Evolutionary conservation across 2,888 invertebrate species (phyloP), one percentile per base, ranked within the genome.

Genomic region (Deilephila porcellus): DNA sequence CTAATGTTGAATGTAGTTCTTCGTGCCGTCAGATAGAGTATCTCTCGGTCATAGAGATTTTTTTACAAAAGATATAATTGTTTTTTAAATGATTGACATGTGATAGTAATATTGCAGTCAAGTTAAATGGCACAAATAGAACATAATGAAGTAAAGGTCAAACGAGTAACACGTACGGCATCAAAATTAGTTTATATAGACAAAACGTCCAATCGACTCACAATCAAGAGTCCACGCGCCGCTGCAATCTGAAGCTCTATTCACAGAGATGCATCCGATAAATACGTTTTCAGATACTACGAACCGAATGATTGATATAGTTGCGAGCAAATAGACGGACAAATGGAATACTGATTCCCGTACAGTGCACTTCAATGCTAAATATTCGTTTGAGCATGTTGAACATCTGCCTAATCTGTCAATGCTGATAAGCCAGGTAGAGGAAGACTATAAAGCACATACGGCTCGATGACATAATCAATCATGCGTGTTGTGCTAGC

Each of bases 141-240:
- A 29, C 14, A 14, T 14, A 29, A 60, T 60, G 8, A 14, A 14
- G 60, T 25, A 1, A n/a, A 64, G 37, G n/a, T 32, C 4, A 19
- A 11, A 20, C 25, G 3, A n/a, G 20, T 56, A 6, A n/a, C 63
- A n/a, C 37, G 20, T 62, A 8, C 63, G n/a, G n/a, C 20, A 56
- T 56, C 8, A 34, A 17, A 63, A 37, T 64, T 37, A 64, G 37
- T 64, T 19, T 64, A 64, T n/a, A 64, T 20, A 64, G 64, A 64
- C 37, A 37, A 64, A 37, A 64, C 64, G 20, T 37, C 64, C 37
- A 37, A 64, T 37, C 64, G 37, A 37, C 20, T 19, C n/a, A 64
- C 37, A 37, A n/a, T 20, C 8, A 64, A 64, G 19, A 19, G 64
- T 20, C 34, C 11, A 37, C 4, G 11, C 29, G 25, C 25, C 29